These are phyloP conservation scores for Machimus rusticus DNA, from an alignment of 2,888 invertebrate genomes.

Conservation along the genomic window DNA sequence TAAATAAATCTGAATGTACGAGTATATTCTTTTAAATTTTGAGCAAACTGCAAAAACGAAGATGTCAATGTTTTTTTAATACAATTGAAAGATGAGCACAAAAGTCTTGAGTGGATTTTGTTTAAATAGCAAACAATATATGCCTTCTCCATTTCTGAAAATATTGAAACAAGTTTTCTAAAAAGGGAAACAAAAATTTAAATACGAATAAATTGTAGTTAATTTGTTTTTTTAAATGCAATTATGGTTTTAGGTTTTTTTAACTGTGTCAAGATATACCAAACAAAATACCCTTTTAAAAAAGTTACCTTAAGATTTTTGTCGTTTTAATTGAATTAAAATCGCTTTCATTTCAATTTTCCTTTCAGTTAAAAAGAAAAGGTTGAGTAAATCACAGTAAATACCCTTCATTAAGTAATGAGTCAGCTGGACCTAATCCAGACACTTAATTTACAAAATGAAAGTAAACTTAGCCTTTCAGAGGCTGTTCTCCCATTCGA, in stretches of 20 bases:
- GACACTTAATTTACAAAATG: background rate
- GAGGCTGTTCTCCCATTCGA: background rate
- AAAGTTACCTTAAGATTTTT: background rate
- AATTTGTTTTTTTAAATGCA: too few species aligned
- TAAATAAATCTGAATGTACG: background rate
- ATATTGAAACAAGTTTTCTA: too few species aligned
- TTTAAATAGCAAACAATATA: too few species aligned
- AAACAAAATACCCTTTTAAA: background rate
- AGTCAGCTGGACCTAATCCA: background rate
- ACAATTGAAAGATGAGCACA: too few species aligned
- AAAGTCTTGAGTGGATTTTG: too few species aligned
- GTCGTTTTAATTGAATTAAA: background rate
- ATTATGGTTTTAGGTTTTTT: too few species aligned
- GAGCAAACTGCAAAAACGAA: too few species aligned
- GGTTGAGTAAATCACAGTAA: background rate
- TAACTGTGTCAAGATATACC: too few species aligned
- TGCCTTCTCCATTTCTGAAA: too few species aligned
- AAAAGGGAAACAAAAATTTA: too few species aligned
- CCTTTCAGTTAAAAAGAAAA: background rate
- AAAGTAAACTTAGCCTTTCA: background rate
- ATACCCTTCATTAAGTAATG: background rate
- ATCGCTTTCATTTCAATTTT: background rate
- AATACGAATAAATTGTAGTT: too few species aligned
- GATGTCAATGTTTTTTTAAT: too few species aligned
- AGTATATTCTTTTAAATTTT: background rate